phyloP scores from a whole-genome alignment of 1,140 invertebrate species.

The Drosophila jambulina region DNA sequence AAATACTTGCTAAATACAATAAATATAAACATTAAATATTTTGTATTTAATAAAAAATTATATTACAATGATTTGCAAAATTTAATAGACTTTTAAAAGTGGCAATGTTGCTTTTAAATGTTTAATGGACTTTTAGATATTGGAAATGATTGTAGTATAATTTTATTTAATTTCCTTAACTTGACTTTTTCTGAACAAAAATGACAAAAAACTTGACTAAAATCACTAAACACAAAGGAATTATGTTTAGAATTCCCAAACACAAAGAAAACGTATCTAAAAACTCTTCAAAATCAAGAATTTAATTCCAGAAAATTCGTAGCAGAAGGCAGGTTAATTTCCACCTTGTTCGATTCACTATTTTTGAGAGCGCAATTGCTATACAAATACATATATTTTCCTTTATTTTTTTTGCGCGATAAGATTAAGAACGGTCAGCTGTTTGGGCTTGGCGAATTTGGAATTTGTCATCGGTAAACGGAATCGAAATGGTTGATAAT shows the following conservation, averaged over 20 bases:
- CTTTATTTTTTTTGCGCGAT: slow-evolving; percentile 11
- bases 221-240: neutral
- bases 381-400: neutral
- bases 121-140: neutral
- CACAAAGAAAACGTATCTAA: neutral
- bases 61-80: too few relatives aligned
- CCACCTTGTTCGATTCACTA: slow-evolving; percentile 2
- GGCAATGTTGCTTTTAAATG: too few relatives aligned
- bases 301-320: slow-evolving; percentile 4
- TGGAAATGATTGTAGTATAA: neutral
- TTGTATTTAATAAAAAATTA: too few relatives aligned
- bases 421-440: slow-evolving; percentile 49
- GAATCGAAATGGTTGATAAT: slow-evolving; percentile 6
- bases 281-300: neutral
- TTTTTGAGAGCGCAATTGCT: slow-evolving; percentile 3
- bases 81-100: too few relatives aligned
- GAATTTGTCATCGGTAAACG: slow-evolving; percentile 34
- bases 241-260: neutral
- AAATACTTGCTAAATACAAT: neutral
- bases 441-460: slow-evolving; percentile 19
- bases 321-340: neutral
- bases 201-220: neutral
- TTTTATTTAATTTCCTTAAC: too few relatives aligned
- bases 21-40: too few relatives aligned
- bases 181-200: neutral